Percentiles rank a stretch among this genome's conserved stretches.
Conservation (phyloP, 53 echinoderm and acorn worm species). For the Echinometra lucunter region DNA sequence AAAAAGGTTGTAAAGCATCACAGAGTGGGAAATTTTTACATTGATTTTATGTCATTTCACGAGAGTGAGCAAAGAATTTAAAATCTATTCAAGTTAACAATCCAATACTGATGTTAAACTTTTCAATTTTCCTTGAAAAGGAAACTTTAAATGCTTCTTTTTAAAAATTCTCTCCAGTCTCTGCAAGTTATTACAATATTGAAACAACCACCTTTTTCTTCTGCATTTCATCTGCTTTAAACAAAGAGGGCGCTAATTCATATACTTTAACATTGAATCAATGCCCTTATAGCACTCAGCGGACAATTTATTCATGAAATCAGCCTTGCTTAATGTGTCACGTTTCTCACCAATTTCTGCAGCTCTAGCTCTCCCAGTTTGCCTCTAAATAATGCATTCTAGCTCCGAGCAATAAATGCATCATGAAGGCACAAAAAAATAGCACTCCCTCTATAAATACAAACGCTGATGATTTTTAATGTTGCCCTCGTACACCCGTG, state of each 20-base stretch:
- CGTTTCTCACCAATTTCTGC: background rate
- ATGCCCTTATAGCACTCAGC: slow-evolving; percentile 1
- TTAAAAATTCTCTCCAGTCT: no score
- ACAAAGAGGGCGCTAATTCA: background rate
- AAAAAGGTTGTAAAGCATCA: background rate
- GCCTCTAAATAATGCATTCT: slow-evolving; percentile 29
- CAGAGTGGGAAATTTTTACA: background rate
- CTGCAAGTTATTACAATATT: no score
- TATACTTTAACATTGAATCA: background rate
- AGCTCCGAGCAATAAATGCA: slow-evolving; percentile 2
- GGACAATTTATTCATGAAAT: background rate
- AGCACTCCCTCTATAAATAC: background rate
- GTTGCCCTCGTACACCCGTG: background rate
- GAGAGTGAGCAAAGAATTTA: no score
- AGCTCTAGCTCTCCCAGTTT: background rate
- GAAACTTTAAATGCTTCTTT: no score
- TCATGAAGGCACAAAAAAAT: background rate
- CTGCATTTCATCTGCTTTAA: background rate
- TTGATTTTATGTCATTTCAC: background rate
- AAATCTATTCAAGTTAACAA: no score
- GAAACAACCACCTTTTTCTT: no score
- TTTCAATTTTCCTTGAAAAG: no score
- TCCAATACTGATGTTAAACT: no score
- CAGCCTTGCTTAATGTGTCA: background rate
- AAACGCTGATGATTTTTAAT: background rate